Percentiles rank a stretch among this genome's conserved stretches.
Conservation (phyloP, 2,888 invertebrate species). For the Agonopterix arenella region DNA sequence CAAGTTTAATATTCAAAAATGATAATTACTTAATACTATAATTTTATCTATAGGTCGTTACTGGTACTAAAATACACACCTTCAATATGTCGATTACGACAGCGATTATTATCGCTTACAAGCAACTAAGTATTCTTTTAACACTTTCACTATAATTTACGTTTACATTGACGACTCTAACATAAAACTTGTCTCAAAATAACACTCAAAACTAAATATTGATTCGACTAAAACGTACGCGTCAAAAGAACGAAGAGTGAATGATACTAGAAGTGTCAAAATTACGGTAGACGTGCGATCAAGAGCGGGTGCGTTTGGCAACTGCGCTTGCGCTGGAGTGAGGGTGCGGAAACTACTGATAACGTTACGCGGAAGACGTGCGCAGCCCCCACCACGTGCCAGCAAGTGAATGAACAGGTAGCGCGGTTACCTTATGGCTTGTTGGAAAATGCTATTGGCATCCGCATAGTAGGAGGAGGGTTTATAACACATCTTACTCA, state of each 20-base stretch:
- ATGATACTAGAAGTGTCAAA: conserved; percentile 55
- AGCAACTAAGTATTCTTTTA: conserved; percentile 16
- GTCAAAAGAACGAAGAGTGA: conserved; percentile 24
- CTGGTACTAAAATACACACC: conserved; percentile 22
- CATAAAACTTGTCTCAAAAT: not conserved
- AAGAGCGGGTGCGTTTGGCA: conserved; percentile 71
- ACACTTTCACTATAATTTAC: conserved; percentile 28
- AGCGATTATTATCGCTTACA: conserved; percentile 19
- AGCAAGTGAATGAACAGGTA: conserved; percentile 65
- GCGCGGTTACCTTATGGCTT: conserved; percentile 47
- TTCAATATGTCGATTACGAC: conserved; percentile 17
- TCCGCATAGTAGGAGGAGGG: conserved; percentile 24
- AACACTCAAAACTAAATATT: conserved; percentile 1
- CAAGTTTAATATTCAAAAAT: no score
- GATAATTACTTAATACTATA: no score
- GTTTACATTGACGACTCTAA: conserved; percentile 8
- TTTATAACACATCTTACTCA: conserved; percentile 8
- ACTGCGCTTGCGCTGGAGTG: conserved; percentile 57
- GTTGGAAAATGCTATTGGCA: conserved; percentile 22
- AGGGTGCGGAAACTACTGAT: conserved; percentile 75
- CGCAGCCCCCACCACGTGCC: conserved; percentile 58
- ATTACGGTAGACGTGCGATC: conserved; percentile 55
- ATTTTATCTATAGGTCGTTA: no score
- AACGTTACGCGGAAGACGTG: conserved; percentile 72
- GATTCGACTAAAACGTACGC: not conserved